Conservation (phyloP, 2,797 vertebrate genomes). For the Melopsittacus undulatus region DNA sequence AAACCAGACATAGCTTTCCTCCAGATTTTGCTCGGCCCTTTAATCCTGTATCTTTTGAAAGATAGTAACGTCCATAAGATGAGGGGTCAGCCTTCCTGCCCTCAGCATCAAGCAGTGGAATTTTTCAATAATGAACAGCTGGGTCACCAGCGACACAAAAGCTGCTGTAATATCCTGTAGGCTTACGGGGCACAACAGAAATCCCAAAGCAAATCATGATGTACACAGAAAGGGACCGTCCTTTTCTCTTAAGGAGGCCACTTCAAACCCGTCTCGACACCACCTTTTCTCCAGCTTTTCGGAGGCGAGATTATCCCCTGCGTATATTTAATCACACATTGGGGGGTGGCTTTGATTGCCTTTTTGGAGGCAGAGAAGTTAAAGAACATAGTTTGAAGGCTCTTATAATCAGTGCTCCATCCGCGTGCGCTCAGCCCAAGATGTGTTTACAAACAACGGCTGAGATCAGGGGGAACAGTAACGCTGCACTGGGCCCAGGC, state of each 20-base stretch:
- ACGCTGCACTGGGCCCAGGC: neutral
- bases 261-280: conserved; percentile 84
- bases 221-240: conserved; percentile 85
- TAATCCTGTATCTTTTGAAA: conserved; percentile 96
- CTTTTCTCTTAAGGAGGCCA: conserved; percentile 90
- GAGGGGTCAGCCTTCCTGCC: conserved; percentile 88
- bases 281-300: conserved; percentile 69
- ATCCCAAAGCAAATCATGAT: conserved; percentile 82
- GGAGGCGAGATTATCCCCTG: conserved; percentile 60
- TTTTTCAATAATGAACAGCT: conserved; percentile 99
- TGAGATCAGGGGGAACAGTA: neutral
- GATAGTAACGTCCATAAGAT: conserved; percentile 93
- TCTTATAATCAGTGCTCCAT: neutral
- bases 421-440: neutral
- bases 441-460: conserved; percentile 7
- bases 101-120: conserved; percentile 91
- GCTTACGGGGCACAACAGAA: conserved; percentile 87
- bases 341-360: conserved; percentile 66
- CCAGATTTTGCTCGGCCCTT: conserved; percentile 86
- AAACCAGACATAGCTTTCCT: conserved; percentile 84
- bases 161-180: conserved; percentile 96
- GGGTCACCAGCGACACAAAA: conserved; percentile 95
- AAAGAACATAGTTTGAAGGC: conserved; percentile 35
- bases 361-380: conserved; percentile 66
- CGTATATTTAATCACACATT: conserved; percentile 68